phyloP scores from a whole-genome alignment of 2,888 invertebrate genomes.

The Crossocerus cetratus region DNA sequence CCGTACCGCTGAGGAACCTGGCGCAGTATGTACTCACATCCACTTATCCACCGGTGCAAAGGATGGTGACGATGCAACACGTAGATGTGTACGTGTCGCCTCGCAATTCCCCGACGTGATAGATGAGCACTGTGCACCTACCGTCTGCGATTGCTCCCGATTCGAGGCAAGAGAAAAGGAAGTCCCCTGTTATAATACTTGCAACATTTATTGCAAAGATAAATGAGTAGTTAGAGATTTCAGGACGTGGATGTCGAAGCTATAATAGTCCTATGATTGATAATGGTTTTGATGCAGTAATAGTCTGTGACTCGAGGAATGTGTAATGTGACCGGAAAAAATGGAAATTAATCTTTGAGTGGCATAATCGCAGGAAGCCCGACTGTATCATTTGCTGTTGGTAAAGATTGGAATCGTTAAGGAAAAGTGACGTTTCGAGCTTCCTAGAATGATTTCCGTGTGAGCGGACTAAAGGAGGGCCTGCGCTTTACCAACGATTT shows the following conservation, averaged over 20 bases:
- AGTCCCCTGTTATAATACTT: not conserved
- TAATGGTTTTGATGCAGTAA: constrained; percentile 17
- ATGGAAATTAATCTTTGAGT: no score
- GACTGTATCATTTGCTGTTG: no score
- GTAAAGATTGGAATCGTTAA: no score
- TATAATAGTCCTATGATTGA: not conserved
- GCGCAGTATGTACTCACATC: constrained; percentile 6
- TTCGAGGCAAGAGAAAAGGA: not conserved
- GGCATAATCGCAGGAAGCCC: no score
- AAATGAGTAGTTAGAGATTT: not conserved
- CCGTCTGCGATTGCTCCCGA: constrained; percentile 16
- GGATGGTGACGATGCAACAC: constrained; percentile 34
- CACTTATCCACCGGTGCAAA: constrained; percentile 27
- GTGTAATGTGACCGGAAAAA: no score
- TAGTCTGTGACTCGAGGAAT: not conserved
- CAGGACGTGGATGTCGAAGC: not conserved
- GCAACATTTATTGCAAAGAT: not conserved
- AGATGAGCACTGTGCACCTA: constrained; percentile 49
- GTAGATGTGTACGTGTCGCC: constrained; percentile 45
- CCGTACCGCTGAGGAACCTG: constrained; percentile 8
- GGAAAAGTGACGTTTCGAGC: no score
- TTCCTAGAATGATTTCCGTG: no score
- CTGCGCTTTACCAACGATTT: constrained; percentile 50
- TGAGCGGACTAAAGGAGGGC: constrained; percentile 10
- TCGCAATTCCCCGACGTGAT: constrained; percentile 53